A percentile compares a stretch with the other conserved stretches of the same genome.
Conservation (phyloP, 2,888 invertebrate genomes). For the Agriopis aurantiaria region DNA sequence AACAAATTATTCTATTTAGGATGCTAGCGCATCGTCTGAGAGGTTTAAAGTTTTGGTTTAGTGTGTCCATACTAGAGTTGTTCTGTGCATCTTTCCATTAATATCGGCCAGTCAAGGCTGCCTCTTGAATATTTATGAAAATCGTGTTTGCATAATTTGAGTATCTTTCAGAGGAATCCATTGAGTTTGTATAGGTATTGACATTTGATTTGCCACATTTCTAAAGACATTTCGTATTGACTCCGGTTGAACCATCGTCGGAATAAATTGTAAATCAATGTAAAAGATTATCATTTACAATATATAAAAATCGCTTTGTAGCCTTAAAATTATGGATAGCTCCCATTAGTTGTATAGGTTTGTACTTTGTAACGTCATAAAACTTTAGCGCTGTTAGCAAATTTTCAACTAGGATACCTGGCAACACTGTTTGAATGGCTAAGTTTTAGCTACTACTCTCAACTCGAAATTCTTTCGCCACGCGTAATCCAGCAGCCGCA, state of each 20-base stretch:
- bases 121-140: conserved; percentile 57
- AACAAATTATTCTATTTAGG: neutral
- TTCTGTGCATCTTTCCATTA: conserved; percentile 52
- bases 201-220: conserved; percentile 23
- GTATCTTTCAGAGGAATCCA: conserved; percentile 30
- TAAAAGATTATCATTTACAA: neutral
- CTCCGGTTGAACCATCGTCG: neutral
- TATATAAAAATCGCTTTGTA: too few relatives aligned
- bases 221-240: conserved; percentile 19
- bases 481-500: too few relatives aligned
- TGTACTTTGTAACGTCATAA: too few relatives aligned
- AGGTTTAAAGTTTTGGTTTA: neutral
- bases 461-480: too few relatives aligned
- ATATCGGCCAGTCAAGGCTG: conserved; percentile 56
- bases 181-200: conserved; percentile 26
- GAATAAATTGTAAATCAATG: neutral
- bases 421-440: too few relatives aligned
- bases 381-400: too few relatives aligned
- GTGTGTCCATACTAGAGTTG: conserved; percentile 34
- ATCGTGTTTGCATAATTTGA: conserved; percentile 47
- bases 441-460: too few relatives aligned
- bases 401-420: too few relatives aligned
- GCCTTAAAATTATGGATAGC: too few relatives aligned
- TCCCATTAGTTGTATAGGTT: too few relatives aligned
- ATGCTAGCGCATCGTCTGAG: neutral